Conservation (phyloP, 2,113 vertebrate genomes). For the Catagonus wagneri region DNA sequence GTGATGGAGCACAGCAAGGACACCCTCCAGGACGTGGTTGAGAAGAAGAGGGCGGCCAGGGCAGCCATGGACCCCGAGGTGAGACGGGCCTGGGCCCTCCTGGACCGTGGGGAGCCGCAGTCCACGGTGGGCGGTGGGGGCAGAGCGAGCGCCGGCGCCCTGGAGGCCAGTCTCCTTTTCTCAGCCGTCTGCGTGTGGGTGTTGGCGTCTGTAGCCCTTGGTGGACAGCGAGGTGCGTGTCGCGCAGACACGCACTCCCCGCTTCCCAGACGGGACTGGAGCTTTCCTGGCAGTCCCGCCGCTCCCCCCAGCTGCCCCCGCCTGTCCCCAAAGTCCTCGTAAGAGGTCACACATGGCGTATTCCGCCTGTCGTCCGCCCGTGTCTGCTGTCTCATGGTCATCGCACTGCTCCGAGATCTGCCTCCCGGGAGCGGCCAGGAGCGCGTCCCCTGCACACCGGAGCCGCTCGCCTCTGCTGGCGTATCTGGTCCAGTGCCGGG, state of each 20-base stretch:
- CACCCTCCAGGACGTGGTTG: conserved; percentile 83
- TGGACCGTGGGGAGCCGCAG: not conserved
- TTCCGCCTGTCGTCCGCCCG: rapidly evolving
- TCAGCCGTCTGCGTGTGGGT: rapidly evolving
- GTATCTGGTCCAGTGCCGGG: rapidly evolving
- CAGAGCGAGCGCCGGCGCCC: rapidly evolving
- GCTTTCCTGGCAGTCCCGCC: not conserved
- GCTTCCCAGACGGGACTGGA: rapidly evolving
- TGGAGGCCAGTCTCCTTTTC: not conserved
- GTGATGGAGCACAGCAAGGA: conserved; percentile 86
- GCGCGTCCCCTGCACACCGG: too few relatives aligned
- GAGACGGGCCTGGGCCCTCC: conserved; percentile 17
- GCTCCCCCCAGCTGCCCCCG: too few relatives aligned
- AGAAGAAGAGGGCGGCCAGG: conserved; percentile 79
- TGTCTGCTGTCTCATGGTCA: rapidly evolving
- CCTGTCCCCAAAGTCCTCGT: rapidly evolving
- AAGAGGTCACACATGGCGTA: rapidly evolving
- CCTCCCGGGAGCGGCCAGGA: rapidly evolving
- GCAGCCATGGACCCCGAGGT: conserved; percentile 81
- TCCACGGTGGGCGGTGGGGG: rapidly evolving
- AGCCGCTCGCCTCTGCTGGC: rapidly evolving
- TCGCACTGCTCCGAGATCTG: not conserved
- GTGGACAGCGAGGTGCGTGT: rapidly evolving
- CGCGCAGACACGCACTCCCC: rapidly evolving
- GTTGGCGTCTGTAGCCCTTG: too few relatives aligned